Base-by-base conservation (phyloP, 1,140 invertebrate species). In the Hestina assimilis region DNA sequence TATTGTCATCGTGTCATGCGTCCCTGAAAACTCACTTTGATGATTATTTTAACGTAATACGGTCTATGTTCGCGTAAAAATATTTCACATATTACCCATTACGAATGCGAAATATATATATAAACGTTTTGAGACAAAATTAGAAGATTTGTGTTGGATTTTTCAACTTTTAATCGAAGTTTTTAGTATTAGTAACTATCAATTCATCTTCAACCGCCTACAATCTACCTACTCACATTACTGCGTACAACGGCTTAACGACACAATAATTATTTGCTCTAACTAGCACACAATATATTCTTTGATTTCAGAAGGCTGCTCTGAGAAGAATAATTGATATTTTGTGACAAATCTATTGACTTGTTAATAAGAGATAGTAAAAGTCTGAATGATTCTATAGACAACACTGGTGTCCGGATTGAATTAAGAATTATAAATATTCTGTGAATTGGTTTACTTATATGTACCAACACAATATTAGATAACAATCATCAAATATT, bases 401-500 rank as follows among this genome's bases (percentile, higher is more conserved):
- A 46, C 15, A 41, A 45, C 26, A 54, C 26, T 7, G 9, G 24
- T 33, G 45, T 45, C 41, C 41, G 28, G 42, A 20, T 23, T 42
- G 50, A 52, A 42, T 26, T 42, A 38, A 26, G 48, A 51, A 17
- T 8, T 35, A 28, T 41, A 12, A 23, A 7, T 42, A 42, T 52
- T 52, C 20, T 52, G 50, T 52, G 29, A 52, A 15, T 12, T 42
- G 23, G 38, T 52, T 42, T 42, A 42, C 38, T 31, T 24, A 52
- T 42, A n/a, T n/a, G n/a, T n/a, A n/a, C n/a, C n/a, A n/a, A n/a
- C n/a, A n/a, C n/a, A n/a, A n/a, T n/a, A n/a, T n/a, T n/a, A n/a
- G n/a, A n/a, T n/a, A 31, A 52, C 50, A 52, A 52, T 48, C 29
- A 20, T 29, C 38, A 40, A 52, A 52, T 52, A 52, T 52, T 52